Percentiles rank a stretch among this genome's conserved stretches.
phyloP scores from a whole-genome alignment of 2,113 vertebrate species.

The Myodes glareolus region DNA sequence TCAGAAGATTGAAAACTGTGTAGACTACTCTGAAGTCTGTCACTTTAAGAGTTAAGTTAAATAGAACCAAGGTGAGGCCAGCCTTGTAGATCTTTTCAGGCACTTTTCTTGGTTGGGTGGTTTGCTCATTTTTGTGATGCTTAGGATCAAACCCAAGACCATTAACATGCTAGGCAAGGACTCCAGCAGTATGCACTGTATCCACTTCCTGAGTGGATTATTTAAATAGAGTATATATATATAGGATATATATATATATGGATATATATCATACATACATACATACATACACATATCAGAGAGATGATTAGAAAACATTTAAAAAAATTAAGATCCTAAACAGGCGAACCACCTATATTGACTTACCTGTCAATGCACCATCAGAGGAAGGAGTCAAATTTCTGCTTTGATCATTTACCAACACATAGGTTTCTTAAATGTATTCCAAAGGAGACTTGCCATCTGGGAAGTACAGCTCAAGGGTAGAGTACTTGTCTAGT shows the following conservation, averaged over 20 bases:
- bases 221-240: neutral
- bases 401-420: neutral
- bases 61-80: neutral
- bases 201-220: neutral
- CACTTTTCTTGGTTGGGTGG: neutral
- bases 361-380: neutral
- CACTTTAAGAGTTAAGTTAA: neutral
- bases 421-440: neutral
- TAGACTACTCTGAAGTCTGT: neutral
- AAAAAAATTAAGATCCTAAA: neutral
- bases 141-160: neutral
- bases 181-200: neutral
- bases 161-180: neutral
- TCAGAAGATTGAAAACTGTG: neutral
- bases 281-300: neutral
- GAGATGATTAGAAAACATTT: neutral
- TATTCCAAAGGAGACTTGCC: neutral
- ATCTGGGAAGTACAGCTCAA: neutral
- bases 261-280: no score
- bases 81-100: neutral
- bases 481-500: neutral
- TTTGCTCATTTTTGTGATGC: neutral
- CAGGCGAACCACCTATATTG: neutral
- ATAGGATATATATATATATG: no score
- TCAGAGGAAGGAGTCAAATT: neutral